These are phyloP conservation scores for Caenorhabditis virilis DNA, from an alignment of 2,888 invertebrate species.

Conservation along the genomic window DNA sequence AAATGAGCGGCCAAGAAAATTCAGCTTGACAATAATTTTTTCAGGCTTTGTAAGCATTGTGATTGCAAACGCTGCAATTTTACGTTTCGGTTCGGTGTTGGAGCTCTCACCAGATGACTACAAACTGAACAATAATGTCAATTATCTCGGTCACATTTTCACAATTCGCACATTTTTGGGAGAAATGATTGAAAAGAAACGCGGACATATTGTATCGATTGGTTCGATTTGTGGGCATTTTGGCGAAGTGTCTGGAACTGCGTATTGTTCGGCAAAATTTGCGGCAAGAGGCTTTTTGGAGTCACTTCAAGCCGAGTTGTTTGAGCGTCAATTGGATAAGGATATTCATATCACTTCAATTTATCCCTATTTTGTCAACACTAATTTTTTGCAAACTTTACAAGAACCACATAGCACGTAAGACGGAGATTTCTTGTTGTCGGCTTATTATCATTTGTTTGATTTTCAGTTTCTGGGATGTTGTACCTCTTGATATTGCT, in stretches of 20 bases:
- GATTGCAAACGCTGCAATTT: constrained; percentile 40
- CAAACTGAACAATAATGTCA: constrained; percentile 31
- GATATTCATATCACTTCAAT: constrained; percentile 28
- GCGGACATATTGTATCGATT: constrained; percentile 37
- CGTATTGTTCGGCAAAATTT: constrained; percentile 45
- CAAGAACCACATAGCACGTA: constrained; percentile 45
- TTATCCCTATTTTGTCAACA: constrained; percentile 42
- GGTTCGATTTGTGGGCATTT: constrained; percentile 44
- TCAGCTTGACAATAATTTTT: not conserved
- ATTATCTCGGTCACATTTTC: constrained; percentile 42
- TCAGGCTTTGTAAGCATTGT: constrained; percentile 33
- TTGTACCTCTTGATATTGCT: constrained; percentile 21
- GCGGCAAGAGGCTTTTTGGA: constrained; percentile 41
- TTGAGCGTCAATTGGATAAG: constrained; percentile 16
- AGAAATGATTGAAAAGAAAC: constrained; percentile 29
- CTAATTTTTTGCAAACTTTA: constrained; percentile 25
- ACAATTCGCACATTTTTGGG: constrained; percentile 34
- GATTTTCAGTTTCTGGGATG: constrained; percentile 34
- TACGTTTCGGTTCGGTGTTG: constrained; percentile 27
- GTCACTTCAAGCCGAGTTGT: constrained; percentile 34
- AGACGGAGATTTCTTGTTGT: constrained; percentile 8
- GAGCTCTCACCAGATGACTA: constrained; percentile 31
- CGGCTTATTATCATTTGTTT: not conserved
- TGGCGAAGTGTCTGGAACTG: constrained; percentile 42
- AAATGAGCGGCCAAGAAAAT: too few relatives aligned